These are phyloP conservation scores for Plagodis dolabraria DNA, from an alignment of 2,888 invertebrate species.

Conservation along the genomic window DNA sequence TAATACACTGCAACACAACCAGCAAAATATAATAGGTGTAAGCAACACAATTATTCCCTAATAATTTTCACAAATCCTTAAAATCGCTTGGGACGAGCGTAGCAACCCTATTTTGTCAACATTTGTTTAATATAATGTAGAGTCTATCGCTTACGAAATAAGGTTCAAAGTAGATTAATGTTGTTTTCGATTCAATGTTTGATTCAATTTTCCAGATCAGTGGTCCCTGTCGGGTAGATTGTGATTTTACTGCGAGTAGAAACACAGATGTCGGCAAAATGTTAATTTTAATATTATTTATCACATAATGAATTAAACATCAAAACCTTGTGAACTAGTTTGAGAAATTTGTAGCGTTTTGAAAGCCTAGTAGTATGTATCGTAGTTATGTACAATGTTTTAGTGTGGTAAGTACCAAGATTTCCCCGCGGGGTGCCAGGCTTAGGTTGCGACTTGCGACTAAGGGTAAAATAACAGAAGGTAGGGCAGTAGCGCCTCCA, in stretches of 20 bases:
- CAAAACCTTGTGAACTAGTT: background rate
- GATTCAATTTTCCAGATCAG: conserved; percentile 80
- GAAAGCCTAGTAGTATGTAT: too few species aligned
- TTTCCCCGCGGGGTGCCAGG: too few species aligned
- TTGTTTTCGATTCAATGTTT: too few species aligned
- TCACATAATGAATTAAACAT: conserved; percentile 31
- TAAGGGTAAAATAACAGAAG: too few species aligned
- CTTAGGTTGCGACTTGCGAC: too few species aligned
- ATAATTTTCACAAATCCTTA: conserved; percentile 65
- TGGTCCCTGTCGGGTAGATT: conserved; percentile 58
- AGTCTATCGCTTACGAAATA: background rate
- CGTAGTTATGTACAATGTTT: too few species aligned
- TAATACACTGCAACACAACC: background rate
- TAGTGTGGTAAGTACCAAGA: too few species aligned
- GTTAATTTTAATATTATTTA: conserved; percentile 38
- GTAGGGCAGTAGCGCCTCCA: too few species aligned
- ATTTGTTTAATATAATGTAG: conserved; percentile 3
- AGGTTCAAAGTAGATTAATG: conserved; percentile 14
- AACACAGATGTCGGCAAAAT: conserved; percentile 63
- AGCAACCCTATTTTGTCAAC: conserved; percentile 28
- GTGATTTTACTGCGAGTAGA: conserved; percentile 21
- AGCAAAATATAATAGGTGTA: conserved; percentile 15
- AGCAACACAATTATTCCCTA: conserved; percentile 56
- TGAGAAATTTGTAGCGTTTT: too few species aligned
- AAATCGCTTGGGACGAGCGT: conserved; percentile 65